phyloP scores from a whole-genome alignment of 2,888 invertebrate species.

The Parnassius apollo region DNA sequence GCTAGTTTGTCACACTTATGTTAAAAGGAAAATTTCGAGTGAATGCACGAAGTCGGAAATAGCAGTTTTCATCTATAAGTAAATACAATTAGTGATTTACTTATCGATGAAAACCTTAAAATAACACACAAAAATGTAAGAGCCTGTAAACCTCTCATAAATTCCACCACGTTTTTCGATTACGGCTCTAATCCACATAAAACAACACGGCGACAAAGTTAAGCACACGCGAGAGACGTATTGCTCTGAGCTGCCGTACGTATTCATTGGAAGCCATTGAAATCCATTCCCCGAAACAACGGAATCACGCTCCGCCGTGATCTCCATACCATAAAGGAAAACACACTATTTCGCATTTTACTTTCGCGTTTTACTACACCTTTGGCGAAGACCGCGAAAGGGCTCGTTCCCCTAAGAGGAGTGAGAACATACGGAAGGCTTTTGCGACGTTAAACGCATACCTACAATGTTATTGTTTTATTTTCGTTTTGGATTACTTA shows the following conservation, averaged over 20 bases:
- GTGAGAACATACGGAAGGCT: conserved; percentile 34
- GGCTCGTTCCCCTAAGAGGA: conserved; percentile 32
- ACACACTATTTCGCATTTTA: conserved; percentile 55
- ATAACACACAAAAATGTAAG: conserved; percentile 1
- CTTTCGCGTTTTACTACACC: conserved; percentile 60
- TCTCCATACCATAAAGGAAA: conserved; percentile 54
- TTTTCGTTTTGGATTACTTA: no score
- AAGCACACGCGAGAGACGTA: conserved; percentile 27
- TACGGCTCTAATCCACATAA: conserved; percentile 22
- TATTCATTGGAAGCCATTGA: conserved; percentile 42
- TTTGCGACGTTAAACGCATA: conserved; percentile 21
- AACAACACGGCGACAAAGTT: conserved; percentile 16
- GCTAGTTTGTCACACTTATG: no score
- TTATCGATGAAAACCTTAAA: no score
- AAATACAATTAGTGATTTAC: no score
- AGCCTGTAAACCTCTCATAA: not conserved
- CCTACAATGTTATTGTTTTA: not conserved
- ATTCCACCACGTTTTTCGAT: conserved; percentile 23
- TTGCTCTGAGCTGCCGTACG: conserved; percentile 27
- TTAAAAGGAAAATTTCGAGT: no score
- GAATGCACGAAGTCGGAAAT: no score
- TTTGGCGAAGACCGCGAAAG: conserved; percentile 48
- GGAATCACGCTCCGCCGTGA: conserved; percentile 49
- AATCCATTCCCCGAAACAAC: conserved; percentile 47
- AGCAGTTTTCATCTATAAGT: no score